Percentiles rank a stretch among this genome's conserved stretches.
phyloP scores from a whole-genome alignment of 2,797 vertebrate species.

The Chaetophractus vellerosus region DNA sequence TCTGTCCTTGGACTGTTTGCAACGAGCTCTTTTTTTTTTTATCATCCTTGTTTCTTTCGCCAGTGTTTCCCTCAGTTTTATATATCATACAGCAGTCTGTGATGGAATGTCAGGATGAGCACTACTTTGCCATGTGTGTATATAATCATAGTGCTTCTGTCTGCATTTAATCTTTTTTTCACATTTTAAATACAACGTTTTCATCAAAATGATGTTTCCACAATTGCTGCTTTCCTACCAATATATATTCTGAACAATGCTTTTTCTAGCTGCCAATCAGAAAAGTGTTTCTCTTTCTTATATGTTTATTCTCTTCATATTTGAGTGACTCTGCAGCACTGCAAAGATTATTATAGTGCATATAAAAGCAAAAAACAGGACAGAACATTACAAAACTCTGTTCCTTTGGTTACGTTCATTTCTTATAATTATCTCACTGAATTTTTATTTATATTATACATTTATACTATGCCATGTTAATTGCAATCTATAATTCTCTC shows the following conservation, averaged over 20 bases:
- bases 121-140: background rate
- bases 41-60: background rate
- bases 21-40: background rate
- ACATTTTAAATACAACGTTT: background rate
- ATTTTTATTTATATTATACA: background rate
- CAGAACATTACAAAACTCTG: background rate
- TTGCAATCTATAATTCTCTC: background rate
- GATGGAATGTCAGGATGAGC: background rate
- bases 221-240: background rate
- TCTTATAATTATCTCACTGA: constrained; percentile 15
- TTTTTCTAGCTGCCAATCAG: background rate
- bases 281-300: background rate
- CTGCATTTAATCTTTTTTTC: background rate
- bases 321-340: background rate
- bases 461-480: background rate
- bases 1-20: background rate
- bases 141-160: background rate
- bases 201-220: background rate
- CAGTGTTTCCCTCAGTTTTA: background rate
- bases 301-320: background rate
- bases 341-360: background rate
- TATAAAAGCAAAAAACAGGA: background rate
- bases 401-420: background rate
- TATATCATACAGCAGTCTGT: background rate
- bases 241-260: background rate